phyloP scores from a whole-genome alignment of 2,888 invertebrate genomes.

The Calliopum simillimum region DNA sequence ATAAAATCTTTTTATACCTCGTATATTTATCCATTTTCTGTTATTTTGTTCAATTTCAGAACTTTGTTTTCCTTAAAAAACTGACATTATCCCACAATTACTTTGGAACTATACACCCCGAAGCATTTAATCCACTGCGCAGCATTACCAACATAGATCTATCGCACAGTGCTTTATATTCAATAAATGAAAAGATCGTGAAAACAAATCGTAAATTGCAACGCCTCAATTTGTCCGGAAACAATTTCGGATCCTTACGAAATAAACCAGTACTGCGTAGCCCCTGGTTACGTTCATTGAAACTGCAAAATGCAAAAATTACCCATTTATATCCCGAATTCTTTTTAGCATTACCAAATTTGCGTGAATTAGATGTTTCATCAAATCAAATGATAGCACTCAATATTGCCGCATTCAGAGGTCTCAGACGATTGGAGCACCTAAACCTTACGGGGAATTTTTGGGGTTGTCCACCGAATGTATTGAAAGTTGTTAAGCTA shows the following conservation, averaged over 20 bases:
- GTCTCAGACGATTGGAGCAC: conserved; percentile 69
- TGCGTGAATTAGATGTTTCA: conserved; percentile 72
- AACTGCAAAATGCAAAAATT: conserved; percentile 73
- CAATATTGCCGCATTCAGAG: conserved; percentile 68
- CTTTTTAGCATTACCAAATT: conserved; percentile 70
- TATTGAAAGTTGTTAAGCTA: conserved; percentile 53
- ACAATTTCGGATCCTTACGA: conserved; percentile 71
- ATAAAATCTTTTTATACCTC: too few relatives aligned
- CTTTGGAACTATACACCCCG: conserved; percentile 73
- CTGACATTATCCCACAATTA: conserved; percentile 70
- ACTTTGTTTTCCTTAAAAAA: conserved; percentile 55
- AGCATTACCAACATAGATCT: conserved; percentile 71
- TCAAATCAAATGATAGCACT: conserved; percentile 73
- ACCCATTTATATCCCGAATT: conserved; percentile 69
- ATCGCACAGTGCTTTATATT: conserved; percentile 73
- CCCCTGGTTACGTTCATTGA: conserved; percentile 70
- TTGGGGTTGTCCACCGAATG: conserved; percentile 70
- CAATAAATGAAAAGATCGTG: conserved; percentile 69
- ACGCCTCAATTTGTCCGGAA: conserved; percentile 72
- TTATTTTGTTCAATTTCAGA: conserved; percentile 47
- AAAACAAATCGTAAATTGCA: conserved; percentile 70
- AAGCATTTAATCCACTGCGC: conserved; percentile 71
- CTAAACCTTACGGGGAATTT: conserved; percentile 72
- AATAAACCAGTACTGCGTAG: conserved; percentile 73
- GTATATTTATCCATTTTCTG: too few relatives aligned